A percentile compares a stretch with the other conserved stretches of the same genome.
Conservation (phyloP, 53 echinoderm and acorn worm genomes). For the Echinometra lucunter region DNA sequence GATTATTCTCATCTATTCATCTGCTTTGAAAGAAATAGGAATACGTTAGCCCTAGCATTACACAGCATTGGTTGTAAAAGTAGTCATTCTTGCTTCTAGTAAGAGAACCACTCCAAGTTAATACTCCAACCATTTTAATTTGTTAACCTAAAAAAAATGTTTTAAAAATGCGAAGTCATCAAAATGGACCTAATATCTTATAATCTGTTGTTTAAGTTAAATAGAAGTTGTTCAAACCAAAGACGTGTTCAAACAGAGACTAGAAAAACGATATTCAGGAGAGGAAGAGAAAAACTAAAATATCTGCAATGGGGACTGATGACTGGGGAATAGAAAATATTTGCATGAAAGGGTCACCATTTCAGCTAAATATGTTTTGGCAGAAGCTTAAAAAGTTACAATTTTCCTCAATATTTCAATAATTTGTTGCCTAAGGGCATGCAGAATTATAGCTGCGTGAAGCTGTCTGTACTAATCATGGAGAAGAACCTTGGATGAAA, state of each 20-base stretch:
- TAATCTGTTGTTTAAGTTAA: background rate
- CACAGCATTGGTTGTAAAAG: background rate
- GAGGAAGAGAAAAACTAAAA: too few species aligned
- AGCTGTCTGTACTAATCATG: slow-evolving; percentile 33
- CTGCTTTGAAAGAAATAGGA: background rate
- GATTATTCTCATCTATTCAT: background rate
- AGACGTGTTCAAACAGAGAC: background rate
- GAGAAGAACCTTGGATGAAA: slow-evolving; percentile 32
- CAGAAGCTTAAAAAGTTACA: slow-evolving; percentile 48
- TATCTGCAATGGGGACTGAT: background rate
- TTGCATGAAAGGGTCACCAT: slow-evolving; percentile 16
- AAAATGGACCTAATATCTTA: background rate
- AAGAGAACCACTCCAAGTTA: background rate
- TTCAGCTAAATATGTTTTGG: slow-evolving; percentile 37
- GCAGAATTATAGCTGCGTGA: slow-evolving; percentile 35
- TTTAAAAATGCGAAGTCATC: background rate
- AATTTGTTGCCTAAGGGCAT: slow-evolving; percentile 14
- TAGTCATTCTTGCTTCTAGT: background rate
- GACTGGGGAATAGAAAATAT: background rate
- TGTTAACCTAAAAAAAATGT: background rate
- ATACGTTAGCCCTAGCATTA: background rate
- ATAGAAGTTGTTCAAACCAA: background rate
- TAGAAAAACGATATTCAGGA: background rate
- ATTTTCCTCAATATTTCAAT: slow-evolving; percentile 41
- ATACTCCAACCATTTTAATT: background rate